Evolutionary conservation across 2,113 vertebrate species (phyloP).

Genomic region (Vulpes lagopus): DNA sequence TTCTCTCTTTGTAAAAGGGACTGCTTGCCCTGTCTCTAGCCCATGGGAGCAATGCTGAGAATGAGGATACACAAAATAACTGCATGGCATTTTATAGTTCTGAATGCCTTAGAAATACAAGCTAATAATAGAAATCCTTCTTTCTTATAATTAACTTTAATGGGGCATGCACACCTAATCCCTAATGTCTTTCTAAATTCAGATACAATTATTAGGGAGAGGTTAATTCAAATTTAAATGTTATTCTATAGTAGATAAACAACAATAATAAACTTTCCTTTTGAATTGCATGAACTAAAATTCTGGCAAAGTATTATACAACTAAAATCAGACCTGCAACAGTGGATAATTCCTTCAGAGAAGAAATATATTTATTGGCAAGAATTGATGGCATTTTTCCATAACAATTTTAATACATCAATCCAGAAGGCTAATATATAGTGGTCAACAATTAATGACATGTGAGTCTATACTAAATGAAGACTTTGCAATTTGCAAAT

Average conservation of each 20-base stretch:
- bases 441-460: not conserved
- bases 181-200: constrained; percentile 31
- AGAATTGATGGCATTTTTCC: constrained; percentile 28
- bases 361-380: not conserved
- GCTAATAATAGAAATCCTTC: not conserved
- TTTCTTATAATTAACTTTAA: not conserved
- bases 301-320: constrained; percentile 10
- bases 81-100: not conserved
- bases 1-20: not conserved
- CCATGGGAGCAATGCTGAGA: not conserved
- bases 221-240: not conserved
- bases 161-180: not conserved
- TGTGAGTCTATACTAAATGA: not conserved
- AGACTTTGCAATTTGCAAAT: not conserved
- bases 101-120: not conserved
- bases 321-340: not conserved
- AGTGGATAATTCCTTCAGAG: not conserved
- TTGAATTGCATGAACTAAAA: not conserved
- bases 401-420: not conserved
- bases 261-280: not conserved
- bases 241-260: not conserved
- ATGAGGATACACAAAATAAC: not conserved
- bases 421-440: not conserved
- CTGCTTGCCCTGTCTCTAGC: not conserved
- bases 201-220: constrained; percentile 9